Conservation (phyloP, 1,140 invertebrate genomes). For the Drosophila lacertosa region DNA sequence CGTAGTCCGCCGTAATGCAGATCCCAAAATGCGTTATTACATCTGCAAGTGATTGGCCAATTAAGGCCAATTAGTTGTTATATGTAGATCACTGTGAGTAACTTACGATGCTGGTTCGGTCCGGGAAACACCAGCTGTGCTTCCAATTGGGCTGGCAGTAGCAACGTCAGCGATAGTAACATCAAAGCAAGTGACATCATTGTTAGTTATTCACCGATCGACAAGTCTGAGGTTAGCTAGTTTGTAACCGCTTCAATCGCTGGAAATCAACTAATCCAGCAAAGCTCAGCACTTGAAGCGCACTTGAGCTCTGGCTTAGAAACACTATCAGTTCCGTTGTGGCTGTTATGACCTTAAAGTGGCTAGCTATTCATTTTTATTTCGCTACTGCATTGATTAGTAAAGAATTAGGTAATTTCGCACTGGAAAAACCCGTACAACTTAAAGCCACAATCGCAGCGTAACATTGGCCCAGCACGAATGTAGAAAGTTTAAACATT, state of each 20-base stretch:
- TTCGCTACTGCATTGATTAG: conserved; percentile 9
- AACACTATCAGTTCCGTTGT: conserved; percentile 5
- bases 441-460: background rate
- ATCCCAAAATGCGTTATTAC: conserved; percentile 53
- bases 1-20: conserved; percentile 39
- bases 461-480: background rate
- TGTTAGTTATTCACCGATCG: background rate
- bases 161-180: conserved; percentile 1
- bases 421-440: background rate
- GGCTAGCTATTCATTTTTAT: conserved; percentile 1
- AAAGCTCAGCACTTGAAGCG: conserved; percentile 14
- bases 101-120: conserved; percentile 23
- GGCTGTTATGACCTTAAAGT: conserved; percentile 16
- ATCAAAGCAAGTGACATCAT: background rate
- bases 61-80: background rate
- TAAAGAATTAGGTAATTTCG: background rate
- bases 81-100: background rate
- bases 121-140: background rate
- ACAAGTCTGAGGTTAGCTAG: conserved; percentile 11
- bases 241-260: conserved; percentile 38
- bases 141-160: background rate
- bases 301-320: background rate
- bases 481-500: background rate
- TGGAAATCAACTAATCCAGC: conserved; percentile 55
- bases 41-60: conserved; percentile 8